Evolutionary conservation across 2,888 invertebrate species (phyloP), one percentile per base, ranked within the genome.

Genomic region (Tholera decimalis): DNA sequence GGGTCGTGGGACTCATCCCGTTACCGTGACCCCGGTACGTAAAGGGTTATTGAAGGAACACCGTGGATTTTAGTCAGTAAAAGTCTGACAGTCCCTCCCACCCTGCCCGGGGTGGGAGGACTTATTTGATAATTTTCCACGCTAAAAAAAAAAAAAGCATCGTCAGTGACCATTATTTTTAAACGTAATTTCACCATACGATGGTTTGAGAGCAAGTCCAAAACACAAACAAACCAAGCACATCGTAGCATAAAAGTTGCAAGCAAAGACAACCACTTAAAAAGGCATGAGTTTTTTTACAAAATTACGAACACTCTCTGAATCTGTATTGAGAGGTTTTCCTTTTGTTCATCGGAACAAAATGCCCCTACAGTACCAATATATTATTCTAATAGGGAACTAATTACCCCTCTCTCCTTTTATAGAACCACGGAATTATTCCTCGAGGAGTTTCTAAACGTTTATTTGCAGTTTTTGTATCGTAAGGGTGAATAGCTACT

Each of bases 301-400:
- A 60, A 56, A 77, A 73, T 60, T 46, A 77, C 64, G 11, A 59
- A 72, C 59, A 72, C 69, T 71, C 67, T 59, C 64, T 60, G 62
- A 63, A 82, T 84, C 70, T 46, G 79, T 84, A 88, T 89, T 63
- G 59, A 64, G 56, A 60, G 55, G 44, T 49, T 56, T 64, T 49
- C 46, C 62, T 65, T 90, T 88, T 88, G 83, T 88, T 88, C 79
- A 84, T 85, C 84, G 77, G 80, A 88, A 83, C 82, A 84, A 81
- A 87, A 82, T 82, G 62, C 39, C 51, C 55, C 54, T 46, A 70
- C 72, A 62, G 54, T 60, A 60, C 62, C 68, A 77, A 76, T 79
- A 92, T 92, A 92, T 93, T 92, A 90, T 77, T 83, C 87, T 92
- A 93, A 93, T 93, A 89, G 91, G 84, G 87, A 92, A 92, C 90